Evolutionary conservation across 1,140 invertebrate species (phyloP).

Genomic region (Leptestheria dahalacensis): DNA sequence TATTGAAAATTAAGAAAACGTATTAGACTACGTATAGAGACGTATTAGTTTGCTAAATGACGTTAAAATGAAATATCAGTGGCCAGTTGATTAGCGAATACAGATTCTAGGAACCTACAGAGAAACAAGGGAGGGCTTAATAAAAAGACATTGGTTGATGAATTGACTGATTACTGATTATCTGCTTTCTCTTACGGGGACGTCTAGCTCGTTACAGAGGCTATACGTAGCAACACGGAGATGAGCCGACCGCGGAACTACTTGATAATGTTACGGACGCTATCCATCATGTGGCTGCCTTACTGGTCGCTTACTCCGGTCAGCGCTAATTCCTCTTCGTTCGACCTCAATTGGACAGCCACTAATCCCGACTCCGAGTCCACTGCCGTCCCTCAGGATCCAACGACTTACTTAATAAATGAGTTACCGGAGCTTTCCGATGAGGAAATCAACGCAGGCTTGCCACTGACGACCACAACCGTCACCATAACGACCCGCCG

Average conservation of each 20-base stretch:
- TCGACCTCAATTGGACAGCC: neutral
- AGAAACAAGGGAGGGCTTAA: too few relatives aligned
- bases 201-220: too few relatives aligned
- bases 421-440: neutral
- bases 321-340: neutral
- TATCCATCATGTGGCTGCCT: neutral
- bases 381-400: neutral
- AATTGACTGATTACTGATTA: too few relatives aligned
- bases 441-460: neutral
- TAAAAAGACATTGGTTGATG: too few relatives aligned
- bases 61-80: too few relatives aligned
- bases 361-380: too few relatives aligned
- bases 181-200: too few relatives aligned
- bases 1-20: too few relatives aligned
- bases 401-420: neutral
- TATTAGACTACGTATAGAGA: too few relatives aligned
- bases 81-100: too few relatives aligned
- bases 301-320: neutral
- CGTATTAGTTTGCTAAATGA: too few relatives aligned
- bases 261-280: neutral
- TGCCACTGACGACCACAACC: neutral
- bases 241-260: neutral
- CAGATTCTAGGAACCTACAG: too few relatives aligned
- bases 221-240: neutral
- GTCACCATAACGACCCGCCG: neutral